A percentile compares a stretch with the other conserved stretches of the same genome.
Evolutionary conservation across 2,113 vertebrate genomes (phyloP).

Genomic region (Oostethus manadensis): DNA sequence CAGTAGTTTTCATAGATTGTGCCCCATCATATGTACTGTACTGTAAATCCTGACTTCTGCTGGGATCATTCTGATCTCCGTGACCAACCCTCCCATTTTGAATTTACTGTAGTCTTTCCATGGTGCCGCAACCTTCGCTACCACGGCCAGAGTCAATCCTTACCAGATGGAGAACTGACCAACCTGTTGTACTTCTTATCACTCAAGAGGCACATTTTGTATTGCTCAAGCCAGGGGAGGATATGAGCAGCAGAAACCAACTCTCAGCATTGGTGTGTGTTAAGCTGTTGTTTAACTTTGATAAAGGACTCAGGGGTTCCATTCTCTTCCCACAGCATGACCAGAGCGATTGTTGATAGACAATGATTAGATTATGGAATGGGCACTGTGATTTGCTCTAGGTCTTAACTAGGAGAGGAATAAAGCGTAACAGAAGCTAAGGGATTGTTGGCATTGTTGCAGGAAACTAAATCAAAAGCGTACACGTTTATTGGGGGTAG

Average conservation of each 20-base stretch:
- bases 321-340: slow-evolving; percentile 27
- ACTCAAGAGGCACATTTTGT: slow-evolving; percentile 34
- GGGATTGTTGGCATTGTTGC: slow-evolving; percentile 4
- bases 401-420: slow-evolving; percentile 37
- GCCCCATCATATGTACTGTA: too few relatives aligned
- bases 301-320: slow-evolving; percentile 43
- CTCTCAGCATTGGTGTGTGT: slow-evolving; percentile 24
- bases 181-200: slow-evolving; percentile 45
- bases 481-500: not conserved
- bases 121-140: slow-evolving; percentile 7
- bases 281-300: slow-evolving; percentile 47
- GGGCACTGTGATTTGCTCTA: slow-evolving; percentile 35
- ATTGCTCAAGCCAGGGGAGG: slow-evolving; percentile 30
- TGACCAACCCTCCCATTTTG: too few relatives aligned
- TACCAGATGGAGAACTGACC: slow-evolving; percentile 35
- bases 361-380: slow-evolving; percentile 43
- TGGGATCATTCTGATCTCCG: too few relatives aligned
- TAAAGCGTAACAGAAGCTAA: slow-evolving; percentile 8
- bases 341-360: slow-evolving; percentile 49
- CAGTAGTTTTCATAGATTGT: too few relatives aligned
- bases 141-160: slow-evolving; percentile 21
- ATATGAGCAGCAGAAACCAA: slow-evolving; percentile 28
- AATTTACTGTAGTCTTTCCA: slow-evolving; percentile 21
- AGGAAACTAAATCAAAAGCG: slow-evolving; percentile 7
- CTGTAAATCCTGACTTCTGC: too few relatives aligned